A percentile compares a stretch with the other conserved stretches of the same genome.
Conservation (phyloP, 2,113 vertebrate genomes). For the Desmodus rotundus region DNA sequence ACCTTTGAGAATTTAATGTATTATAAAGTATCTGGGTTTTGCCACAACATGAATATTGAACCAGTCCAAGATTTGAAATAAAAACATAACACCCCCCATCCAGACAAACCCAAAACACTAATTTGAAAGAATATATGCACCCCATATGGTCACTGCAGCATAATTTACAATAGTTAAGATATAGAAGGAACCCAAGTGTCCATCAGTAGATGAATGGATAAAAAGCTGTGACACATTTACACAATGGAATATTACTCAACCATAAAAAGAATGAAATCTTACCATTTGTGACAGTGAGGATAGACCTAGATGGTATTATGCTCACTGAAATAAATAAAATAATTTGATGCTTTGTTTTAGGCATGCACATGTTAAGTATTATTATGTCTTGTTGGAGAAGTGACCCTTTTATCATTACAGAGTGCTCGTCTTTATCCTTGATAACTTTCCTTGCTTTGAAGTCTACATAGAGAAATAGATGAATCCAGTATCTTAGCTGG, state of each 20-base stretch:
- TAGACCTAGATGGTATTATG: not conserved
- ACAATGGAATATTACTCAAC: not conserved
- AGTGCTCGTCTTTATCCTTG: not conserved
- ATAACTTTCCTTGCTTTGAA: not conserved
- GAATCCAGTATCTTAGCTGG: not conserved
- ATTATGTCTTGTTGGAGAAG: not conserved
- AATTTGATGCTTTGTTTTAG: too few species aligned
- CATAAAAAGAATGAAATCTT: not conserved
- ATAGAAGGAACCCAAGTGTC: too few species aligned
- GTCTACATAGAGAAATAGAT: not conserved
- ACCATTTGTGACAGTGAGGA: not conserved
- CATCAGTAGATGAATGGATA: too few species aligned
- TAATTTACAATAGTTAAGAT: too few species aligned
- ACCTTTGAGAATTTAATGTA: constrained; percentile 99
- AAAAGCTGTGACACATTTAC: not conserved
- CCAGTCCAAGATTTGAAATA: constrained; percentile 96
- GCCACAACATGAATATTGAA: constrained; percentile 92
- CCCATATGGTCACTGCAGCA: too few species aligned
- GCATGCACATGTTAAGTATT: too few species aligned
- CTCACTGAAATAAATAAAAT: not conserved
- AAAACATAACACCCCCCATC: constrained; percentile 78
- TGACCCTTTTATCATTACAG: not conserved
- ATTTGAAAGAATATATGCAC: too few species aligned
- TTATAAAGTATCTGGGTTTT: constrained; percentile 98
- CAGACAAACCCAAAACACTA: not conserved